A percentile compares a stretch with the other conserved stretches of the same genome.
phyloP scores from a whole-genome alignment of 2,888 invertebrate genomes.

The Drosophila putrida region DNA sequence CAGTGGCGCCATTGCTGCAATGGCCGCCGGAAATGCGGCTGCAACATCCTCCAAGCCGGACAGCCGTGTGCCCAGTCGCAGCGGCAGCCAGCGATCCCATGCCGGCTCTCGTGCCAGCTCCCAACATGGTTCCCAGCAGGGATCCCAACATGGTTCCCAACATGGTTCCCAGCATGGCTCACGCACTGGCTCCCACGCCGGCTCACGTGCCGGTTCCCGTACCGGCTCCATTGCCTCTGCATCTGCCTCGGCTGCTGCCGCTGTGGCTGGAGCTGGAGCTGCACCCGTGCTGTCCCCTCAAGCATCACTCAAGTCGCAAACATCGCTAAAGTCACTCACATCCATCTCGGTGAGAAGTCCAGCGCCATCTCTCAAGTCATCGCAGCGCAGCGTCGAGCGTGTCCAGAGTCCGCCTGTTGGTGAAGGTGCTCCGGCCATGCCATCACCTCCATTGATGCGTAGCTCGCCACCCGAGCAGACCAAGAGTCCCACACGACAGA shows the following conservation, averaged over 20 bases:
- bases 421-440: constrained; percentile 80
- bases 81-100: constrained; percentile 63
- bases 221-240: constrained; percentile 74
- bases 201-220: constrained; percentile 63
- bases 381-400: constrained; percentile 57
- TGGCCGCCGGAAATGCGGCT: constrained; percentile 35
- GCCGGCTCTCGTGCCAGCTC: constrained; percentile 67
- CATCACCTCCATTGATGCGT: constrained; percentile 79
- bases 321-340: constrained; percentile 53
- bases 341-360: constrained; percentile 74
- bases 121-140: constrained; percentile 42
- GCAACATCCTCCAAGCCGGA: constrained; percentile 56
- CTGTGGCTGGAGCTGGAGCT: constrained; percentile 4
- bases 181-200: constrained; percentile 59
- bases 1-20: constrained; percentile 60
- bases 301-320: constrained; percentile 70
- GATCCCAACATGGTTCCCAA: constrained; percentile 63
- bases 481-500: constrained; percentile 73
- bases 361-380: constrained; percentile 71
- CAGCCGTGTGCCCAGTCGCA: constrained; percentile 75
- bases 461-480: constrained; percentile 72
- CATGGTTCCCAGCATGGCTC: constrained; percentile 54
- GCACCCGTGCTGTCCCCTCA: constrained; percentile 70
- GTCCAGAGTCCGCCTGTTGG: constrained; percentile 79
- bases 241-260: constrained; percentile 32